phyloP scores from a whole-genome alignment of 2,888 invertebrate genomes.

The Crepidodera aurea region DNA sequence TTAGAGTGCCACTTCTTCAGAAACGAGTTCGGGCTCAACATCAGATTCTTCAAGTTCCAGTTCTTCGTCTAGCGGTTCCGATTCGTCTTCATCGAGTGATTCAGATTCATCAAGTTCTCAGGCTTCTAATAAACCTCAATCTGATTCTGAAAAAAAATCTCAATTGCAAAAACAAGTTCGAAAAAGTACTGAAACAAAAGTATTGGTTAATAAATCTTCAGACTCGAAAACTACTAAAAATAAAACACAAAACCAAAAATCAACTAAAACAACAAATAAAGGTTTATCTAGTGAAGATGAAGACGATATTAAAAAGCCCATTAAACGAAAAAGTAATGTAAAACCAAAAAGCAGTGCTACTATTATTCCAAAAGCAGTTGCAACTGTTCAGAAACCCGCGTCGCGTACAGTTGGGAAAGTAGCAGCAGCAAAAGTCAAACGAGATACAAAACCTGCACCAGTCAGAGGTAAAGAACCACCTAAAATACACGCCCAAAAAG shows the following conservation, averaged over 20 bases:
- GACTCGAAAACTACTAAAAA: conserved; percentile 39
- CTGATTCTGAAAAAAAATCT: conserved; percentile 56
- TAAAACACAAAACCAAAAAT: conserved; percentile 55
- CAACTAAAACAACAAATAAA: conserved; percentile 53
- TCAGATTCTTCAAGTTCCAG: conserved; percentile 75
- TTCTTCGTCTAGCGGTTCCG: conserved; percentile 74
- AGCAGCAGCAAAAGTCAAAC: conserved; percentile 29
- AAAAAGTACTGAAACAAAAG: conserved; percentile 53
- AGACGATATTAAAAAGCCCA: conserved; percentile 52
- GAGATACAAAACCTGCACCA: conserved; percentile 30
- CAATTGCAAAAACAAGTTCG: conserved; percentile 53
- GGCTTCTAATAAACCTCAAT: conserved; percentile 56
- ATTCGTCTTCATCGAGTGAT: conserved; percentile 75
- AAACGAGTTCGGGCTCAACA: conserved; percentile 71
- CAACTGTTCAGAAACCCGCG: conserved; percentile 48
- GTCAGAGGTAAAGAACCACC: conserved; percentile 36
- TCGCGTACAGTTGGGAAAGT: conserved; percentile 60
- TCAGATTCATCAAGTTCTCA: conserved; percentile 72
- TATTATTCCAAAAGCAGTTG: conserved; percentile 65
- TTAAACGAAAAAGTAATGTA: conserved; percentile 64
- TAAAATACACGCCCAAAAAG: conserved; percentile 36
- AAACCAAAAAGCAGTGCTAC: conserved; percentile 73
- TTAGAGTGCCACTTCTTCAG: conserved; percentile 62
- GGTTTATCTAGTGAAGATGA: conserved; percentile 37
- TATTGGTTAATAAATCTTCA: conserved; percentile 38